Evolutionary conservation across 2,888 invertebrate species (phyloP), one percentile per base, ranked within the genome.

Genomic region (Caenorhabditis sulstoni): DNA sequence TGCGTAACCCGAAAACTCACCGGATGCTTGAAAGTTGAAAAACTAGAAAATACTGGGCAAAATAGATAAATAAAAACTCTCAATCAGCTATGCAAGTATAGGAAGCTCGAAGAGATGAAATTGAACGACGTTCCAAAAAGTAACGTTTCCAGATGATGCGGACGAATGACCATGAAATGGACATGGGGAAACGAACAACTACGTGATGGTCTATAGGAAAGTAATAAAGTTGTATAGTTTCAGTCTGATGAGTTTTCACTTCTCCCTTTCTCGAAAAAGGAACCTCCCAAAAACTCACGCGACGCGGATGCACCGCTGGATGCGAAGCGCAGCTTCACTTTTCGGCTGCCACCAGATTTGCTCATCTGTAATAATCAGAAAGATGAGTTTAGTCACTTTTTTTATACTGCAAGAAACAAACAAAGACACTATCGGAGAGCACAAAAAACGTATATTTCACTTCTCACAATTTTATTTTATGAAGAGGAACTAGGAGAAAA

Each of bases 311-410:
- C 66, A 50, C 41, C 66, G 18, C 59, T 74, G 22, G 71, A 55
- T n/a, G 78, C 78, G 53, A 78, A 78, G 66, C 78, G 71, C 66
- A 78, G 65, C 57, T 78, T 78, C 39, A 71, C 66, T 71, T 71
- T 78, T 47, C 76, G 55, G 52, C 65, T 66, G 59, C 73, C 64
- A 37, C 59, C 74, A 57, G 71, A 67, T 57, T 78, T 78, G 71
- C 78, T 78, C 78, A 78, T 78, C 78, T 78, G 78, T 78, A 78
- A 78, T 29, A 70, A 58, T 53, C 53, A 35, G 53, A 53, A 37
- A 35, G 53, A 53, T 53, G 53, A 53, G 53, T 18, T 53, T 53
- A 53, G 35, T n/a, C 37, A 14, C 41, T 53, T 16, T 53, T 35
- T 53, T 23, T 8, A 29, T 29, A 29, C 29, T 29, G 29, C 4